Base-by-base conservation (phyloP, 2,797 vertebrate species). In the Karalla daura region DNA sequence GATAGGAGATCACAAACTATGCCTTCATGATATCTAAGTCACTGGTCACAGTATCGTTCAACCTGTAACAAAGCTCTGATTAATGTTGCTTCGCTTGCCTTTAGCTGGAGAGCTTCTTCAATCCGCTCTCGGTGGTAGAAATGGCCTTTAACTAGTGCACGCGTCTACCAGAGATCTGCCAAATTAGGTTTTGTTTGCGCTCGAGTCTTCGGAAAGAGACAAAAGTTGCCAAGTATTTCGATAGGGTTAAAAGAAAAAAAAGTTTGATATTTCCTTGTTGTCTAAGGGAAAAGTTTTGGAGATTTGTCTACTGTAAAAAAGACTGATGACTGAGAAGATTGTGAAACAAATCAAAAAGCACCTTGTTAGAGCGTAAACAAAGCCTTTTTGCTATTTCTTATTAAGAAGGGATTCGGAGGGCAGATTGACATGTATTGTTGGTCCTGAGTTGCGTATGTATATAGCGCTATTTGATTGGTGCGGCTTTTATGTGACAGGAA, bases 41-140 rank as follows among this genome's bases (percentile, higher is more conserved):
- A 81, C 63, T 60, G 40, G 71, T 74, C 63, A 73, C 53, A 74
- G 15, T 66, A 60, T 54, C 28, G 35, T 50, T 72, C 75, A n/a
- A 70, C 56, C 36, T 80, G 61, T 83, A 73, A 76, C 35, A 62
- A 81, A 84, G 73, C 66, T 83, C 56, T 50, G 71, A 76, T 62
- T 65, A 64, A 62, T 83, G 68, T 91, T 84, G 87, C 86, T 92
- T 92, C 53, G 87, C 89, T 90, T 91, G 91, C 88, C 90, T 92
- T 92, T 80, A 81, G 78, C 76, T 71, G 4, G 69, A 81, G 69
- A 86, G 68, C 68, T 18, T 60, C 73, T 78, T 52, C 28, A 50
- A 3, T 70, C 51, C 12, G 40, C 76, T 81, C 80, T 87, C 69
- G 14, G 50, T 46, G 70, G 76, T 86, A 80, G 78, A 80, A 81